Percentiles rank a stretch among this genome's conserved stretches.
These are phyloP conservation scores for Phrynocephalus forsythii DNA, from an alignment of 2,797 vertebrate genomes.

Conservation along the genomic window DNA sequence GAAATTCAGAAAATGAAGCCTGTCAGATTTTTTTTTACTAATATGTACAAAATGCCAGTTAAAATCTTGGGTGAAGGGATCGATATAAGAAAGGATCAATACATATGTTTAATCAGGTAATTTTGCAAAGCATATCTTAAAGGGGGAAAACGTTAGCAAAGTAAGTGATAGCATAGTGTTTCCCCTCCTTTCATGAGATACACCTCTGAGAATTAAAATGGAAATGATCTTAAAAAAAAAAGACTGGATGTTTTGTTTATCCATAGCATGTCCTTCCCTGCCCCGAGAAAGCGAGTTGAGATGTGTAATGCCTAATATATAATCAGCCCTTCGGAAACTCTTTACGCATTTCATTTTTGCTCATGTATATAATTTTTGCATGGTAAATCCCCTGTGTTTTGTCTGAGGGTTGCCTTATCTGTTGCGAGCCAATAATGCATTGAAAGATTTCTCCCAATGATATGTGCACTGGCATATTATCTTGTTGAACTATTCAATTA, in stretches of 20 bases:
- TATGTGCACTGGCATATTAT: constrained; percentile 79
- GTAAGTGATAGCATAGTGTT: neutral
- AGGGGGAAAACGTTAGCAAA: neutral
- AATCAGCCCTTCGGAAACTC: constrained; percentile 62
- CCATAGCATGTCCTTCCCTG: neutral
- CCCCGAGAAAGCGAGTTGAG: constrained; percentile 42
- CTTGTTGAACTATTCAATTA: constrained; percentile 85
- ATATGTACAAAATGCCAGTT: constrained; percentile 9
- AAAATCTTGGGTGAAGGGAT: neutral
- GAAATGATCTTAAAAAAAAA: constrained; percentile 9
- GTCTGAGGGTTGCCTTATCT: constrained; percentile 76
- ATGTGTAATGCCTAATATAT: constrained; percentile 60
- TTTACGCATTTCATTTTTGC: constrained; percentile 40
- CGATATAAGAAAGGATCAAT: neutral
- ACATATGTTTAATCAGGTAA: constrained; percentile 10
- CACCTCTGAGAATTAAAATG: neutral
- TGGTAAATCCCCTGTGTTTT: constrained; percentile 60
- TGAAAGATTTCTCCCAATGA: constrained; percentile 68
- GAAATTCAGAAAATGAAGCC: constrained; percentile 21
- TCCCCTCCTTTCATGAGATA: neutral
- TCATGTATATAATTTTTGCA: constrained; percentile 62
- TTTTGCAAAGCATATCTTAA: neutral
- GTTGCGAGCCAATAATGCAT: constrained; percentile 73
- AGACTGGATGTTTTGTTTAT: constrained; percentile 26
- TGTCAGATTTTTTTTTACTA: neutral